Evolutionary conservation across 2,113 vertebrate genomes (phyloP).

Genomic region (Onychorhynchus coronatus): DNA sequence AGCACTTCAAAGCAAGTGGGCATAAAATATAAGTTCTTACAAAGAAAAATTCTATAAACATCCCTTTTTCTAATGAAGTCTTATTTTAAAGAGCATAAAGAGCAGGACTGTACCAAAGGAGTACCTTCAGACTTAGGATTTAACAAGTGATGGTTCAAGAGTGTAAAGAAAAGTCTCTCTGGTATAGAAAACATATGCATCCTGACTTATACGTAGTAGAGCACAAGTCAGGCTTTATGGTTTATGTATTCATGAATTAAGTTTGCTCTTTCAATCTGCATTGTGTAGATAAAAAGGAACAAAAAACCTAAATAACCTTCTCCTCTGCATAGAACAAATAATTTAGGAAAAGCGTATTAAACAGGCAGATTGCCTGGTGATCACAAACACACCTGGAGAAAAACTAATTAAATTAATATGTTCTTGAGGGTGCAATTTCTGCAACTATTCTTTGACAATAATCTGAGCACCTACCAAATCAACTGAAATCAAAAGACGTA

Average conservation of each 20-base stretch:
- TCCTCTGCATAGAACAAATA: background rate
- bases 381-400: background rate
- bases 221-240: background rate
- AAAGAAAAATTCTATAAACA: background rate
- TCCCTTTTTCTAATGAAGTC: background rate
- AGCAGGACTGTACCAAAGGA: background rate
- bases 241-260: background rate
- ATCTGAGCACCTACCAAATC: background rate
- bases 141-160: background rate
- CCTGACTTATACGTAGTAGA: background rate
- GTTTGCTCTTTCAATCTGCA: background rate
- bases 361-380: background rate
- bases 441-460: background rate
- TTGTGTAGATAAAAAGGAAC: background rate
- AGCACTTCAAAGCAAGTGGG: background rate
- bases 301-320: background rate
- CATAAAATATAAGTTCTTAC: background rate
- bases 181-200: background rate
- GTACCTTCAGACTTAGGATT: background rate
- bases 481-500: background rate
- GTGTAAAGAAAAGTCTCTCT: background rate
- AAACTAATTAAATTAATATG: background rate
- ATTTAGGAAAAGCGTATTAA: background rate
- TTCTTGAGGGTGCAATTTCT: background rate
- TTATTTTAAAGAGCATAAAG: background rate